Conservation (phyloP, 2,888 invertebrate genomes). For the Microplitis deprimator region DNA sequence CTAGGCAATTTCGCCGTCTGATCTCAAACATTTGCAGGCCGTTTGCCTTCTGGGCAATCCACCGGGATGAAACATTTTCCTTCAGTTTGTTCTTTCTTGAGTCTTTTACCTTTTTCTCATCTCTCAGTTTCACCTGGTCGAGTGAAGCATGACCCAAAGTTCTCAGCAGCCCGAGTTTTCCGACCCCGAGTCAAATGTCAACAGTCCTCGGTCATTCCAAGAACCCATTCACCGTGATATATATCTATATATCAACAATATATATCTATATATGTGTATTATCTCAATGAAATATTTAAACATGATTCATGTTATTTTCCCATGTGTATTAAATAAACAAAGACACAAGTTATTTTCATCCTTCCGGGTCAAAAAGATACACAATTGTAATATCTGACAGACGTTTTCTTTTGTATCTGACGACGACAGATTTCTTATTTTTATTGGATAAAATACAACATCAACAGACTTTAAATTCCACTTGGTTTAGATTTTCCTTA, state of each 20-base stretch:
- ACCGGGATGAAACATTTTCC: background rate
- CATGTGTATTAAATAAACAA: background rate
- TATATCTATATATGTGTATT: background rate
- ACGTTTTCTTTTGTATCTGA: no score
- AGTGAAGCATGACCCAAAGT: background rate
- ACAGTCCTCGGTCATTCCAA: background rate
- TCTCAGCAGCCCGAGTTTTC: background rate
- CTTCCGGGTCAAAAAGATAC: background rate
- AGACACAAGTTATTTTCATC: background rate
- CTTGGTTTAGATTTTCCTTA: background rate
- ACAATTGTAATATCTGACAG: background rate
- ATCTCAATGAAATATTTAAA: background rate
- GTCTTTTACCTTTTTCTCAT: background rate
- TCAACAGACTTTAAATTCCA: background rate
- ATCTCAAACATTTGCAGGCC: background rate
- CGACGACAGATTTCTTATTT: background rate
- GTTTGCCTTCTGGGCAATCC: background rate
- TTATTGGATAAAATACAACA: background rate
- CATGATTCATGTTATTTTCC: background rate
- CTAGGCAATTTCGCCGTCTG: background rate
- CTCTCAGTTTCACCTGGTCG: background rate
- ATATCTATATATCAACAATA: background rate
- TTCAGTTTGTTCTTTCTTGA: background rate
- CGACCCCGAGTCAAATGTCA: background rate
- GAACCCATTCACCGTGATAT: background rate